Percentiles rank a stretch among this genome's conserved stretches.
These are phyloP conservation scores for Nipponia nippon DNA, from an alignment of 2,113 vertebrate genomes.

Conservation along the genomic window DNA sequence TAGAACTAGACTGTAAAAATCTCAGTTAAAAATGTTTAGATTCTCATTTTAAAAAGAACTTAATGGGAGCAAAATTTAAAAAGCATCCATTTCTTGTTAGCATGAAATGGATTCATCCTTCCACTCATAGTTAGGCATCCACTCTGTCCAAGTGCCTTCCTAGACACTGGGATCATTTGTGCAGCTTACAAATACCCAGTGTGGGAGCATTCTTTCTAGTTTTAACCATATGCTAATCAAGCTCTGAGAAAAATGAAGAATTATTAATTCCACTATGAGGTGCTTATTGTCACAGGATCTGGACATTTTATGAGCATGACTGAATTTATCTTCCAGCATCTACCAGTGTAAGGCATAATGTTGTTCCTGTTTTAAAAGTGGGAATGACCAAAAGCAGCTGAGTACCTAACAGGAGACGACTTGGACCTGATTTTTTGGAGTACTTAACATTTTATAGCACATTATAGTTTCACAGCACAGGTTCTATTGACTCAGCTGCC, in stretches of 20 bases:
- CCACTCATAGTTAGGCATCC: not conserved
- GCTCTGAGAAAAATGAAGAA: not conserved
- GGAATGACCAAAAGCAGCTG: not conserved
- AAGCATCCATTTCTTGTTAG: not conserved
- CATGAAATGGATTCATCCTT: not conserved
- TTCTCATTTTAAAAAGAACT: not conserved
- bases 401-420: not conserved
- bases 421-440: not conserved
- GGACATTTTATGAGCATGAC: not conserved
- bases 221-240: not conserved
- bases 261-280: not conserved
- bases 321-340: not conserved
- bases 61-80: not conserved
- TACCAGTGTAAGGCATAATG: not conserved
- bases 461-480: not conserved
- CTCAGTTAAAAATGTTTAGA: not conserved
- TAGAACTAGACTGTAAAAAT: not conserved
- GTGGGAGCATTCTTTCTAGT: not conserved
- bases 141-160: not conserved
- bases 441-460: slow-evolving; percentile 1
- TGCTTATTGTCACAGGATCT: not conserved
- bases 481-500: slow-evolving; percentile 42
- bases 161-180: not conserved
- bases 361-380: not conserved
- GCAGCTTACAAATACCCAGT: not conserved